phyloP scores from a whole-genome alignment of 2,797 vertebrate genomes.

The Cercopithecus neglectus region DNA sequence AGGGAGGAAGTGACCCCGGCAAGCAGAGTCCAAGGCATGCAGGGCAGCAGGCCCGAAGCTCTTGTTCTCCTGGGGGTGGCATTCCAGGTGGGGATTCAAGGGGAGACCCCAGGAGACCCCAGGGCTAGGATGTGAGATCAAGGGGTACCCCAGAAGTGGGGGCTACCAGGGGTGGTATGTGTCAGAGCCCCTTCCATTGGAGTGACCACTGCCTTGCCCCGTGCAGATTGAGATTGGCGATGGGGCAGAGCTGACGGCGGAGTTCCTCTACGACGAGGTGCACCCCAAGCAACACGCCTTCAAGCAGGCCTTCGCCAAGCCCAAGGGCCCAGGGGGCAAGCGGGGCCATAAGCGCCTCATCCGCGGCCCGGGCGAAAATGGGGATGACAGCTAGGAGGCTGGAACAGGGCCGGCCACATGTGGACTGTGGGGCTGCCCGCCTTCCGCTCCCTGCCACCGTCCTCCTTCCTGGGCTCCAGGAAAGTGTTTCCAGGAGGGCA shows the following conservation, averaged over 20 bases:
- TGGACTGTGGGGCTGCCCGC: not conserved
- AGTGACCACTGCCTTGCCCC: not conserved
- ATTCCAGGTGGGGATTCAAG: not conserved
- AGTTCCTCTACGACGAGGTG: slow-evolving; percentile 98
- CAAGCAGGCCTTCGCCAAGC: slow-evolving; percentile 97
- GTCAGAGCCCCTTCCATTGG: not conserved
- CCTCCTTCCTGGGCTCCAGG: slow-evolving; percentile 15
- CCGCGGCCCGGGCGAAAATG: slow-evolving; percentile 93
- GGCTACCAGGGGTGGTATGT: not conserved
- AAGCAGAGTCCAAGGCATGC: not conserved
- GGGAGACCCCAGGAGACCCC: not conserved
- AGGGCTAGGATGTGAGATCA: not conserved
- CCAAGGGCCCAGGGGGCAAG: slow-evolving; percentile 95
- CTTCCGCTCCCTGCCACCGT: not conserved
- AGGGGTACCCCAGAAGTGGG: not conserved
- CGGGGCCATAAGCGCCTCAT: slow-evolving; percentile 97
- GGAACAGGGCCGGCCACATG: not conserved
- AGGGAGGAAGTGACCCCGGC: not conserved
- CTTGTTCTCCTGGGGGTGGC: not conserved
- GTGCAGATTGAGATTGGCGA: slow-evolving; percentile 96
- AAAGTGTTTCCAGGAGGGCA: not conserved
- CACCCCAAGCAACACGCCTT: slow-evolving; percentile 97
- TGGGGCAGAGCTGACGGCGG: slow-evolving; percentile 93
- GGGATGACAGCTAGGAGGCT: slow-evolving; percentile 91
- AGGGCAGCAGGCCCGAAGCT: not conserved